Base-by-base conservation (phyloP, 2,797 vertebrate genomes). In the Sebastes wilsoni region DNA sequence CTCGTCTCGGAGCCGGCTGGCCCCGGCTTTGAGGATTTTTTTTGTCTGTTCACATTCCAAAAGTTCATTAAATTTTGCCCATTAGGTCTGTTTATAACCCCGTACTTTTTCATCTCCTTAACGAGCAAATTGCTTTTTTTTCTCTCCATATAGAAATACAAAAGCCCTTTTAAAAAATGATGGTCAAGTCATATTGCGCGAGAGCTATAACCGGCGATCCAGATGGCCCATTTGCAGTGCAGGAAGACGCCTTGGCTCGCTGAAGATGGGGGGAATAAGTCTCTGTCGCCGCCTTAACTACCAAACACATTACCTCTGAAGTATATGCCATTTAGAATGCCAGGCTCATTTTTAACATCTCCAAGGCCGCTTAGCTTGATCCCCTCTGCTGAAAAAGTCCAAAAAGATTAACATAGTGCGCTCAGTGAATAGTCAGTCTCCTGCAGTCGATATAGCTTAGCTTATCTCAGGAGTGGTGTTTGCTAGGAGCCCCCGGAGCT, bases 271-370 rank as follows among this genome's bases (percentile, higher is more conserved):
- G 54, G 64, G 84, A 89, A 93, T 95, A 92, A 85, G 88, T 95
- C 94, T 93, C 85, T 94, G 92, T 94, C 92, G 66, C 70, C 52
- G 72, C 72, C 85, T 88, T 94, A 93, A 93, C 91, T 91, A 93
- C 93, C 92, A 90, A 92, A 91, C 93, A 87, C 91, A 94, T 95
- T 93, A 93, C 91, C 89, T 91, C 87, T 85, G 89, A 92, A 88
- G 85, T 86, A 88, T 89, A 79, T 81, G 84, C 87, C 91, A 90
- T 93, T 91, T 86, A 75, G 82, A 91, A 78, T 73, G 84, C 85
- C 72, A 70, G 83, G 55, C 84, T 90, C 85, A 90, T 93, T 91
- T 93, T 88, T 84, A 81, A 87, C 87, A 79, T 87, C 81, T 86
- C 76, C 69, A 9, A 82, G 87, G 77, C 81, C 52, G 38, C 86